These are phyloP conservation scores for Mugil cephalus DNA, from an alignment of 2,113 vertebrate genomes.

Conservation along the genomic window DNA sequence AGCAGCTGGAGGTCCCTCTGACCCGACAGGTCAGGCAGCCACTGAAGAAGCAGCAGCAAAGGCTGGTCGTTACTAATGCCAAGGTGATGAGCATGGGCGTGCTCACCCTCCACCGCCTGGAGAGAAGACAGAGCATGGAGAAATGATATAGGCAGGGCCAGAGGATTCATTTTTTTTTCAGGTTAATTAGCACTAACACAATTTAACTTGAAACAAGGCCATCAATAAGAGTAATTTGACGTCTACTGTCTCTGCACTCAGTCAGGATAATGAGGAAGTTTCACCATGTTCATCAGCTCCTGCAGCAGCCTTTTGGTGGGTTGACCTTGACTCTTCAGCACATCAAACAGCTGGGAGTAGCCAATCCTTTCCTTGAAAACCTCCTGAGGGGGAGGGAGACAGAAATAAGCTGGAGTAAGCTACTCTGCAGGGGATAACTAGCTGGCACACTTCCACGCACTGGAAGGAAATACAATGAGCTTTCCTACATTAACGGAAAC, in stretches of 20 bases:
- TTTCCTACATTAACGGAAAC: conserved; percentile 30
- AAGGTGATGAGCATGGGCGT: conserved; percentile 78
- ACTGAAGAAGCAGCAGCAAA: conserved; percentile 90
- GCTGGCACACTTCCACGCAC: conserved; percentile 63
- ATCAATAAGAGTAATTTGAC: conserved; percentile 24
- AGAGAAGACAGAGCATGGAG: conserved; percentile 12
- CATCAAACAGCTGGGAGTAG: conserved; percentile 93
- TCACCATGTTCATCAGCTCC: conserved; percentile 98
- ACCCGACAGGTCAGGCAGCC: conserved; percentile 87
- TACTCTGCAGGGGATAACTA: conserved; percentile 42
- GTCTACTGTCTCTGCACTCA: conserved; percentile 1
- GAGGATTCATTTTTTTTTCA: background rate
- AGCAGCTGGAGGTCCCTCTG: conserved; percentile 89
- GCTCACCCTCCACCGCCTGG: conserved; percentile 93
- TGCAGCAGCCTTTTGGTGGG: conserved; percentile 93
- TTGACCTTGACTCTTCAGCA: conserved; percentile 93
- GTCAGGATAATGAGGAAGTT: conserved; percentile 34
- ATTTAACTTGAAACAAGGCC: conserved; percentile 30
- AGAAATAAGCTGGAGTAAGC: conserved; percentile 67
- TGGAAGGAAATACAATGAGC: conserved; percentile 41
- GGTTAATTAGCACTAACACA: conserved; percentile 9
- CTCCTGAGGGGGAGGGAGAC: conserved; percentile 84
- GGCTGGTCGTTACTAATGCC: conserved; percentile 94
- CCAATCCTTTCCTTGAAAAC: conserved; percentile 98
- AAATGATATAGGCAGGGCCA: background rate